Conservation (phyloP, 2,888 invertebrate species). For the Amaurobius ferox region DNA sequence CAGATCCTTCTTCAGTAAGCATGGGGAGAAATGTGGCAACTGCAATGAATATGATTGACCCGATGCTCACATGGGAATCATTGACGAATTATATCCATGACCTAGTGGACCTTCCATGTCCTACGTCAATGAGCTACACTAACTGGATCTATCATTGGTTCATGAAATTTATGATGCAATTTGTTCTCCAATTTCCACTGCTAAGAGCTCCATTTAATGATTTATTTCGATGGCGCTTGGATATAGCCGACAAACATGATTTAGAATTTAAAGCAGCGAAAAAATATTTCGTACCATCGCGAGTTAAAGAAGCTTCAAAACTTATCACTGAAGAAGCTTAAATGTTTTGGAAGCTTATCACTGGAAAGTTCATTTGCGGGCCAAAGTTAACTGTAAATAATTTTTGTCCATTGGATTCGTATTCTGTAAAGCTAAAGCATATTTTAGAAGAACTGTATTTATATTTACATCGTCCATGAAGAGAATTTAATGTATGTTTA, state of each 20-base stretch:
- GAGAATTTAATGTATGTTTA: too few species aligned
- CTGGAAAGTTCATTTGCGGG: not conserved
- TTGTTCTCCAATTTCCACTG: slow-evolving; percentile 1
- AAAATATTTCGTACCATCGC: not conserved
- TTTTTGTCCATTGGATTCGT: too few species aligned
- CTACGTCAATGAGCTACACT: slow-evolving; percentile 18
- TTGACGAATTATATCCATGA: slow-evolving; percentile 45
- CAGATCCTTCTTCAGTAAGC: slow-evolving; percentile 32
- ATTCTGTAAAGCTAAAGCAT: too few species aligned
- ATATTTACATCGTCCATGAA: too few species aligned
- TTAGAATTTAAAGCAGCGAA: not conserved
- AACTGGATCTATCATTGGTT: slow-evolving; percentile 30
- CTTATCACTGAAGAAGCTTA: too few species aligned
- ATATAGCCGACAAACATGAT: slow-evolving; percentile 32
- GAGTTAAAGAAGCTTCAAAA: not conserved
- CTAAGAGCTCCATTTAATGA: slow-evolving; percentile 42
- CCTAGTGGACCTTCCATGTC: slow-evolving; percentile 34
- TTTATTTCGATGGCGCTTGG: slow-evolving; percentile 38
- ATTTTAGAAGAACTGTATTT: too few species aligned
- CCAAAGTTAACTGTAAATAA: not conserved
- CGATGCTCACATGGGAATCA: slow-evolving; percentile 35
- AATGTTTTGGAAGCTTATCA: not conserved
- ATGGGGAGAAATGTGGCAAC: slow-evolving; percentile 44
- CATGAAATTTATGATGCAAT: slow-evolving; percentile 27
- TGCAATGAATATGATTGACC: slow-evolving; percentile 31